Conservation (phyloP, 2,113 vertebrate genomes). For the Coreoperca whiteheadi region DNA sequence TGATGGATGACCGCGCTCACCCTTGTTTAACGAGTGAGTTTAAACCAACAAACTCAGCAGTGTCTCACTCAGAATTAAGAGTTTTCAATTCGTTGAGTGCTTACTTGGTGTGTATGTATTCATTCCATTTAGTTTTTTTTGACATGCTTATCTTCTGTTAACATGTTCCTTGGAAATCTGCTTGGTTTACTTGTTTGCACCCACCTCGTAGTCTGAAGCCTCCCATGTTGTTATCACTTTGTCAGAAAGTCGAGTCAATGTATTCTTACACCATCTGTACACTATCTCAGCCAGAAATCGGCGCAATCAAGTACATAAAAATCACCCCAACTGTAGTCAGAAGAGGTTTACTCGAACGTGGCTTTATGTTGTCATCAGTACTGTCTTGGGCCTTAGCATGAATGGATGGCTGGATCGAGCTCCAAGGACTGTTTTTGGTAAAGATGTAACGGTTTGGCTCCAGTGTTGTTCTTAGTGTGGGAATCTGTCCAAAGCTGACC, state of each 20-base stretch:
- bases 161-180: not conserved
- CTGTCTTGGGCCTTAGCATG: not conserved
- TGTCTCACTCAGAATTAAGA: not conserved
- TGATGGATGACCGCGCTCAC: not conserved
- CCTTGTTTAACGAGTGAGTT: not conserved
- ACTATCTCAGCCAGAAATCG: not conserved
- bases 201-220: not conserved
- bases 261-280: not conserved
- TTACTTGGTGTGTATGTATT: not conserved
- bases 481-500: not conserved
- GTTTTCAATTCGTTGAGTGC: not conserved
- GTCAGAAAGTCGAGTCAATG: not conserved
- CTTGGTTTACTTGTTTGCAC: not conserved
- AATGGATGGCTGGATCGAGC: not conserved
- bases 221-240: not conserved
- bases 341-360: not conserved
- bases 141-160: not conserved
- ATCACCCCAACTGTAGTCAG: not conserved
- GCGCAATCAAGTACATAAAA: not conserved
- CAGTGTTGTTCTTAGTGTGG: constrained; percentile 17
- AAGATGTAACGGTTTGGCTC: constrained; percentile 10
- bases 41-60: not conserved
- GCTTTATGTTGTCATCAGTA: not conserved
- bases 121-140: not conserved
- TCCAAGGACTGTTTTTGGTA: constrained; percentile 6